A percentile compares a stretch with the other conserved stretches of the same genome.
phyloP scores from a whole-genome alignment of 2,113 vertebrate genomes.

The Sorex fumeus region DNA sequence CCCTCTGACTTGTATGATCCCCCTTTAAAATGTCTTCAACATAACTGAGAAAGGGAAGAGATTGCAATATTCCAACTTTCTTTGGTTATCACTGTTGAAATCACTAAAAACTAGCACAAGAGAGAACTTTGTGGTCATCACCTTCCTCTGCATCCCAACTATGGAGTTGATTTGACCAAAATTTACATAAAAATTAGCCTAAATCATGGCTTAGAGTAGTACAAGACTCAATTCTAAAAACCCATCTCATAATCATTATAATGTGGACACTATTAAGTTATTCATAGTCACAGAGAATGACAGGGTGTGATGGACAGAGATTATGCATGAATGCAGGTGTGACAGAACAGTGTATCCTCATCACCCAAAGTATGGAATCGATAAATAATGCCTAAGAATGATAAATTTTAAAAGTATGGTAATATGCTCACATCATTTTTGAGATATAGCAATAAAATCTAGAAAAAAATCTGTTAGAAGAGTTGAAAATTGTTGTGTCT shows the following conservation, averaged over 20 bases:
- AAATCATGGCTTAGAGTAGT: background rate
- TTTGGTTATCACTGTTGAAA: too few relatives aligned
- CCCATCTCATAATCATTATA: background rate
- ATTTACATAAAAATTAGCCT: background rate
- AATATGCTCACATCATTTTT: background rate
- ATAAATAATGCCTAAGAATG: background rate
- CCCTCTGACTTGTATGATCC: background rate
- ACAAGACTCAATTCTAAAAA: background rate
- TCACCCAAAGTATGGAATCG: background rate
- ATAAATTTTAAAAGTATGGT: background rate
- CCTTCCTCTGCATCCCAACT: background rate
- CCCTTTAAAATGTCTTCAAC: background rate
- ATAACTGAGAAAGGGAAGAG: background rate
- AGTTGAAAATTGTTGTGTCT: background rate
- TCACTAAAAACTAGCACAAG: too few relatives aligned
- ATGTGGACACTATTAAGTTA: too few relatives aligned
- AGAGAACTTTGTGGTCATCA: background rate
- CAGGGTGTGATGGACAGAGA: background rate
- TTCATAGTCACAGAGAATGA: too few relatives aligned
- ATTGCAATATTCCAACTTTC: background rate
- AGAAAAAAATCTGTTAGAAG: background rate
- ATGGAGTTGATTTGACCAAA: background rate
- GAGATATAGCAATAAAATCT: background rate
- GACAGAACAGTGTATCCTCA: background rate
- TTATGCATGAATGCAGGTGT: background rate